These are phyloP conservation scores for Drosophila borealis DNA, from an alignment of 2,888 invertebrate genomes.

Conservation along the genomic window DNA sequence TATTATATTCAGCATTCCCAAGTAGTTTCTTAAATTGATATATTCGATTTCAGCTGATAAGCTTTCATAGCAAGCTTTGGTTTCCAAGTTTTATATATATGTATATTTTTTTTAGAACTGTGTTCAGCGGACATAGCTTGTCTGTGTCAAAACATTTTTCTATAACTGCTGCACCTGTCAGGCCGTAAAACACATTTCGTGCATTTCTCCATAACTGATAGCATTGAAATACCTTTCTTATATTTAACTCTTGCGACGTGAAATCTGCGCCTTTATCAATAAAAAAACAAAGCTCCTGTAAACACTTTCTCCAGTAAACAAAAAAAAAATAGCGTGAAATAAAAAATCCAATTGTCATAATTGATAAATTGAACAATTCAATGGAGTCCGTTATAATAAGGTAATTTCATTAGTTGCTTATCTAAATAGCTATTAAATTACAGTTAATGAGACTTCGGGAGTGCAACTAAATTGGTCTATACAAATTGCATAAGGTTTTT, in stretches of 20 bases:
- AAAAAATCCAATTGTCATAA: slow-evolving; percentile 2
- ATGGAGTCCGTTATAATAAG: slow-evolving; percentile 38
- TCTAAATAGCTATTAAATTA: slow-evolving; percentile 47
- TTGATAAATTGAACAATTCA: slow-evolving; percentile 21
- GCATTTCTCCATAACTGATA: slow-evolving; percentile 19
- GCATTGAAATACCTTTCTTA: slow-evolving; percentile 15
- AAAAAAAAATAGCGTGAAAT: slow-evolving; percentile 10
- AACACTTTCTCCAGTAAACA: slow-evolving; percentile 52
- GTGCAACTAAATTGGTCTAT: slow-evolving; percentile 29
- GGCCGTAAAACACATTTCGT: slow-evolving; percentile 23
- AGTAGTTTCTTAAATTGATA: too few species aligned
- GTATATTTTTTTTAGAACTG: too few species aligned
- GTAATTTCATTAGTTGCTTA: slow-evolving; percentile 27
- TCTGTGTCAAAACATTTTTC: not conserved
- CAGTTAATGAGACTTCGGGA: slow-evolving; percentile 50
- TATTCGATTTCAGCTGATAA: too few species aligned
- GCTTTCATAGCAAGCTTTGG: too few species aligned
- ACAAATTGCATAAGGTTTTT: slow-evolving; percentile 39
- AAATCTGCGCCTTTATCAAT: slow-evolving; percentile 36
- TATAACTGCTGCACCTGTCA: slow-evolving; percentile 36
- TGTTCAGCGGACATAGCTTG: too few species aligned
- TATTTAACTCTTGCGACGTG: slow-evolving; percentile 47
- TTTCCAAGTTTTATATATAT: too few species aligned
- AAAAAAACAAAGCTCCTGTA: slow-evolving; percentile 10
- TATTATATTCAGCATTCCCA: too few species aligned